phyloP scores from a whole-genome alignment of 1,140 invertebrate species.

The Hyles euphorbiae region DNA sequence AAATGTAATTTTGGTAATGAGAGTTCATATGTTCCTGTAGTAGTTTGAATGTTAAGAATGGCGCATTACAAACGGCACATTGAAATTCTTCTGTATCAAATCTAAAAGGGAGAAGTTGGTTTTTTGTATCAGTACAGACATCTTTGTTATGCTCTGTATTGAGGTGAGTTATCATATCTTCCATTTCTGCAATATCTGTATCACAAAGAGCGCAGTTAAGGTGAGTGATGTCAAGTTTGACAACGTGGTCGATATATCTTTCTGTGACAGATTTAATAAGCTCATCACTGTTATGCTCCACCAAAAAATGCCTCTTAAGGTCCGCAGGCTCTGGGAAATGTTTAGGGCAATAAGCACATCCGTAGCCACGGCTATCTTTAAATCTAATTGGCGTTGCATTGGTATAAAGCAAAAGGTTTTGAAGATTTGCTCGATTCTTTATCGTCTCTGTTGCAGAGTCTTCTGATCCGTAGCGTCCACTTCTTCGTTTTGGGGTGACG shows the following conservation, averaged over 20 bases:
- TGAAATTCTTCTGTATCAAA: constrained; percentile 45
- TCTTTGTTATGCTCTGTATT: constrained; percentile 37
- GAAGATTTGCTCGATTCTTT: constrained; percentile 44
- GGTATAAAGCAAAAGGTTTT: constrained; percentile 41
- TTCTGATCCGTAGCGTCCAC: too few species aligned
- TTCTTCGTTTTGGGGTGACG: too few species aligned
- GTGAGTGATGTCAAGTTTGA: constrained; percentile 52
- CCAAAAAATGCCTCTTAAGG: constrained; percentile 49
- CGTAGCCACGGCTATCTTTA: constrained; percentile 47
- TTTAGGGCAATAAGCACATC: constrained; percentile 45
- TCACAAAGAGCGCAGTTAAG: constrained; percentile 44
- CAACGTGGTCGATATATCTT: constrained; percentile 38
- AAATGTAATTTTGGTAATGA: constrained; percentile 78
- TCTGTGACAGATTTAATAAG: constrained; percentile 36
- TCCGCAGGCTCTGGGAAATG: constrained; percentile 35
- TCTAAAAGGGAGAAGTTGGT: constrained; percentile 47
- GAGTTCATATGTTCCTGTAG: constrained; percentile 63
- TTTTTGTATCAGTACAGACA: constrained; percentile 38
- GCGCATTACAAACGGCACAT: constrained; percentile 57
- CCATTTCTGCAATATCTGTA: constrained; percentile 26
- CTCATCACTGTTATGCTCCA: constrained; percentile 47
- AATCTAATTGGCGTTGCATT: constrained; percentile 49
- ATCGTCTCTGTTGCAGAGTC: constrained; percentile 14
- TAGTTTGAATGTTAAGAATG: constrained; percentile 53
- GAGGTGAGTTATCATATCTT: constrained; percentile 41